These are phyloP conservation scores for Anneissia japonica DNA, from an alignment of 35 echinoderm and acorn worm species.

Conservation along the genomic window DNA sequence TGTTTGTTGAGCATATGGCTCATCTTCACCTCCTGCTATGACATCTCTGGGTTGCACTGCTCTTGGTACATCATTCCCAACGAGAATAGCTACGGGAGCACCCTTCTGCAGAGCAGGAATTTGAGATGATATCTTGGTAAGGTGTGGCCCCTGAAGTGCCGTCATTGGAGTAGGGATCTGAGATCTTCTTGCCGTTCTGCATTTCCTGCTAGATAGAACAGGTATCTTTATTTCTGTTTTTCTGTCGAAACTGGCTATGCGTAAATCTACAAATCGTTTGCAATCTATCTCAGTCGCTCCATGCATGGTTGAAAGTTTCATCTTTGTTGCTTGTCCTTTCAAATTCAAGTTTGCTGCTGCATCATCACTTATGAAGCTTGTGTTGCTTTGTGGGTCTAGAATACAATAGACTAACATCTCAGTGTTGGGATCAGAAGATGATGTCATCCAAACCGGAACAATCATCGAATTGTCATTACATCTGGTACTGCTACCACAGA, in stretches of 20 bases:
- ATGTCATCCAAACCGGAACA: neutral
- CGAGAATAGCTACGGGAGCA: neutral
- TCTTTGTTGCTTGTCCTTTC: neutral
- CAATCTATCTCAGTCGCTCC: neutral
- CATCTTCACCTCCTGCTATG: constrained; percentile 32
- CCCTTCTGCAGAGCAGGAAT: neutral
- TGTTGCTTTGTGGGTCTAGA: constrained; percentile 5
- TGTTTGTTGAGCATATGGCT: constrained; percentile 34
- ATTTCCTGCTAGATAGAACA: neutral
- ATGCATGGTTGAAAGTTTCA: neutral
- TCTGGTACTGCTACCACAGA: neutral
- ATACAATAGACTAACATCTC: neutral
- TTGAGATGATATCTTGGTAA: neutral
- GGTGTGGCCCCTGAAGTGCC: neutral
- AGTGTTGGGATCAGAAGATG: neutral
- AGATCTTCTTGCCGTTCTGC: neutral
- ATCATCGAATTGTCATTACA: constrained; percentile 6
- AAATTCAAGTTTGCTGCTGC: neutral
- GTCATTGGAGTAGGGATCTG: neutral
- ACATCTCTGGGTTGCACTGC: constrained; percentile 23
- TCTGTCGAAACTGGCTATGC: neutral
- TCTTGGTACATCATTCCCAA: neutral
- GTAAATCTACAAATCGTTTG: neutral
- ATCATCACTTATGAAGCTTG: neutral
- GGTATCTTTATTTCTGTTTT: neutral